Conservation (phyloP, 2,888 invertebrate species). For the Drosophila dives region DNA sequence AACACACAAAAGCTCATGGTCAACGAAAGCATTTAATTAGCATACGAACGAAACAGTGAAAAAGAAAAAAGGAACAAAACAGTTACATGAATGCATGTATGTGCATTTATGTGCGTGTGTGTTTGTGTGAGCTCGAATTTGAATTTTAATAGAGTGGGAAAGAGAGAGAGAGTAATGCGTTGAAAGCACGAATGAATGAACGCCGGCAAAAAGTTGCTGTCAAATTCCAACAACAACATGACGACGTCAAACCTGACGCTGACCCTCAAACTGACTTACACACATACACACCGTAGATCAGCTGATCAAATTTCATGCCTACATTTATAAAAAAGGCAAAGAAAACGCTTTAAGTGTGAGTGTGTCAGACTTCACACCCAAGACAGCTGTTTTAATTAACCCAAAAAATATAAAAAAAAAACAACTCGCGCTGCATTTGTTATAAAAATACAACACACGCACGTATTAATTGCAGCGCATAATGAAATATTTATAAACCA, state of each 20-base stretch:
- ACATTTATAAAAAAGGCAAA: slow-evolving; percentile 43
- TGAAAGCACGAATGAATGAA: slow-evolving; percentile 43
- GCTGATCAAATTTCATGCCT: slow-evolving; percentile 74
- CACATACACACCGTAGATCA: slow-evolving; percentile 48
- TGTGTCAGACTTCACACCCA: slow-evolving; percentile 46
- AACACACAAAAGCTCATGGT: slow-evolving; percentile 69
- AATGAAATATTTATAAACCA: slow-evolving; percentile 29
- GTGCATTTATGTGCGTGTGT: slow-evolving; percentile 18
- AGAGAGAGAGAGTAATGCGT: slow-evolving; percentile 26
- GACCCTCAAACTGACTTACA: slow-evolving; percentile 64
- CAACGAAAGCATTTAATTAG: slow-evolving; percentile 80
- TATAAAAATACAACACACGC: slow-evolving; percentile 39
- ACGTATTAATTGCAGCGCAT: slow-evolving; percentile 29
- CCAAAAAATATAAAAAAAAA: slow-evolving; percentile 52
- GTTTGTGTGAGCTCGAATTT: slow-evolving; percentile 47
- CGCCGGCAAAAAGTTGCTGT: slow-evolving; percentile 47
- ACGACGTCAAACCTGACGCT: slow-evolving; percentile 52
- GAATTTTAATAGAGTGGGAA: slow-evolving; percentile 51
- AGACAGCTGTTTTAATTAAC: slow-evolving; percentile 79
- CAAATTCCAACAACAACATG: slow-evolving; percentile 36
- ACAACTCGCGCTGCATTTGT: slow-evolving; percentile 30
- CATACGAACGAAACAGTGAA: slow-evolving; percentile 51
- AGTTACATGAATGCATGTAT: slow-evolving; percentile 16
- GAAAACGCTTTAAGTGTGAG: slow-evolving; percentile 22
- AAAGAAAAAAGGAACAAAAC: slow-evolving; percentile 27